Evolutionary conservation across 2,797 vertebrate genomes (phyloP), one percentile per base, ranked within the genome.

Genomic region (Acanthurus leucopareius): DNA sequence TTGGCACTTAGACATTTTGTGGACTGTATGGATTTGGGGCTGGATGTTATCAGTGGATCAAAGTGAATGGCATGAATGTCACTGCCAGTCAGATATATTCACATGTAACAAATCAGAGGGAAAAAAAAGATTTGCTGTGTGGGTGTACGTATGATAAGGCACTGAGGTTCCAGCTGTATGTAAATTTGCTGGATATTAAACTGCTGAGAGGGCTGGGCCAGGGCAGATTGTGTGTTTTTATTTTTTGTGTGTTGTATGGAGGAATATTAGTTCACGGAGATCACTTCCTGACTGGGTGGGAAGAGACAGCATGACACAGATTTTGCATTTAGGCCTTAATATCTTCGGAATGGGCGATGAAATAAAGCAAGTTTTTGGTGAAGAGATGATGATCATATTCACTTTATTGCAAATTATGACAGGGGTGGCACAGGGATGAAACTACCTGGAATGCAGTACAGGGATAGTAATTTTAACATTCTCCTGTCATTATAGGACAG

Each of bases 1-100:
- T 88, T 88, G 85, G 83, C 90, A 85, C 88, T 94, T 90, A 89
- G 84, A 80, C 77, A 60, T 91, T 88, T 71, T 87, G 77, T 77
- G 84, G 80, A 89, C 78, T 81, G 68, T 57, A 80, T 84, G 70
- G 85, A 90, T 89, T 84, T 77, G 57, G 60, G 63, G 60, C 72
- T 65, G 75, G 69, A 56, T 72, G 68, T 63, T 85, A 77, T 86
- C 80, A 79, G 69, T 76, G 68, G 82, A 86, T 88, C 75, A 64
- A 11, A 79, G 40, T 75, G 80, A 83, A 64, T 76, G 69, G 66
- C 69, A 28, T 65, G 62, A 53, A 13, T 74, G 62, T 73, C 70
- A 74, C 48, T 32, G 61, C 44, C 10, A 5, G 61, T 54, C 13
- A 16, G 28, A 77, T 76, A 38, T 58, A 60, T 53, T 62, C 65